Percentiles rank a stretch among this genome's conserved stretches.
These are phyloP conservation scores for Polymixis lichenea DNA, from an alignment of 2,888 invertebrate species.

Conservation along the genomic window DNA sequence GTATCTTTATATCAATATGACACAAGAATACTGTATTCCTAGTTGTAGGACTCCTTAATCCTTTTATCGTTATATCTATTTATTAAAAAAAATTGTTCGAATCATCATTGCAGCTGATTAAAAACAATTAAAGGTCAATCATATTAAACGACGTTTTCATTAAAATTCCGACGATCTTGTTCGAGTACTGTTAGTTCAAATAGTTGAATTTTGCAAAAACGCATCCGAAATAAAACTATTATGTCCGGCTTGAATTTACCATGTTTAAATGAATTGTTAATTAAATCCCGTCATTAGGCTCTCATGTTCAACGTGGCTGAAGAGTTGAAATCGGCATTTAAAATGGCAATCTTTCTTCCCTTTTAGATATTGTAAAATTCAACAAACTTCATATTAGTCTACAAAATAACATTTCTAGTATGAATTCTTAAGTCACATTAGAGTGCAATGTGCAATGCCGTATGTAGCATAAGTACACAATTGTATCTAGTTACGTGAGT, in stretches of 20 bases:
- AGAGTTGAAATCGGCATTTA: background rate
- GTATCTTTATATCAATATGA: slow-evolving; percentile 19
- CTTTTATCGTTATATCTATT: slow-evolving; percentile 3
- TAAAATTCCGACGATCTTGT: background rate
- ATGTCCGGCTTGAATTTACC: background rate
- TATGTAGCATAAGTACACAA: slow-evolving; percentile 8
- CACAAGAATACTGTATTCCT: slow-evolving; percentile 15
- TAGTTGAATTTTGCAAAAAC: background rate
- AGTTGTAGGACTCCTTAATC: background rate
- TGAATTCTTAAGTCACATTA: slow-evolving; percentile 6
- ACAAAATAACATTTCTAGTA: slow-evolving; percentile 7
- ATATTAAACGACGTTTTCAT: background rate
- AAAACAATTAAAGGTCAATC: background rate
- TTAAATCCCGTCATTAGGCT: no score
- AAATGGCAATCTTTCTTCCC: background rate
- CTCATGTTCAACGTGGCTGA: background rate
- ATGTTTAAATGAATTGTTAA: no score
- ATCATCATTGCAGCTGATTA: background rate
- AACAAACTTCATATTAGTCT: background rate
- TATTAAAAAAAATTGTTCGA: background rate
- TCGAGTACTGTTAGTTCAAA: background rate
- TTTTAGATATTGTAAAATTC: background rate
- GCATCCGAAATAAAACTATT: background rate
- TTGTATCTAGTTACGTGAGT: slow-evolving; percentile 19
- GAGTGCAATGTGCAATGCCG: slow-evolving; percentile 11